Conservation (phyloP, 1,140 invertebrate species). For the Chlorops oryzae region DNA sequence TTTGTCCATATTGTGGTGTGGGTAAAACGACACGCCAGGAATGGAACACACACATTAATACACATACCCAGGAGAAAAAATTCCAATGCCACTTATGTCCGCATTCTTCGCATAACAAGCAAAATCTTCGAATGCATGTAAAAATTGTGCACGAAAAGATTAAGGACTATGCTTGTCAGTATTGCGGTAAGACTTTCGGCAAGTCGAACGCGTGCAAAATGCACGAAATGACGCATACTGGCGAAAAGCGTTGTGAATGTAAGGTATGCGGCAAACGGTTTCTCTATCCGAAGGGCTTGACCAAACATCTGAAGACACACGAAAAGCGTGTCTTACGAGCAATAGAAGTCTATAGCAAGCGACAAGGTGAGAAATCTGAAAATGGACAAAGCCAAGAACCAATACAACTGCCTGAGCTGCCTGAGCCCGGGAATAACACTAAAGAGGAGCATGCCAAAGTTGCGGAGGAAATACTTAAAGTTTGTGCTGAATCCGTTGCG, state of each 20-base stretch:
- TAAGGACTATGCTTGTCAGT: slow-evolving; percentile 42
- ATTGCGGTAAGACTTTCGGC: slow-evolving; percentile 44
- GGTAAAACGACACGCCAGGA: slow-evolving; percentile 42
- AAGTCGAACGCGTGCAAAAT: slow-evolving; percentile 45
- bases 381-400: neutral
- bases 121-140: slow-evolving; percentile 40
- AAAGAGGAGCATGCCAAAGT: slow-evolving; percentile 28
- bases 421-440: slow-evolving; percentile 13
- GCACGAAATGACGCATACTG: slow-evolving; percentile 48
- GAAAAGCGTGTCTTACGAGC: slow-evolving; percentile 40
- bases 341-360: slow-evolving; percentile 40
- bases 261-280: slow-evolving; percentile 44
- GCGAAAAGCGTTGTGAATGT: slow-evolving; percentile 48
- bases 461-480: slow-evolving; percentile 40
- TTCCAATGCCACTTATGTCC: slow-evolving; percentile 42
- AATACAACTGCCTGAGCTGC: slow-evolving; percentile 18
- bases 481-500: slow-evolving; percentile 40
- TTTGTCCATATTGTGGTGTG: slow-evolving; percentile 42
- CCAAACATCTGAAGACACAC: slow-evolving; percentile 43
- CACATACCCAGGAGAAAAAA: slow-evolving; percentile 43
- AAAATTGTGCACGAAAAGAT: slow-evolving; percentile 45
- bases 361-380: slow-evolving; percentile 30
- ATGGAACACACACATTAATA: slow-evolving; percentile 43
- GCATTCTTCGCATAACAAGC: slow-evolving; percentile 40
- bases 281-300: slow-evolving; percentile 41